phyloP scores from a whole-genome alignment of 2,888 invertebrate genomes.

The Mayetiola destructor region DNA sequence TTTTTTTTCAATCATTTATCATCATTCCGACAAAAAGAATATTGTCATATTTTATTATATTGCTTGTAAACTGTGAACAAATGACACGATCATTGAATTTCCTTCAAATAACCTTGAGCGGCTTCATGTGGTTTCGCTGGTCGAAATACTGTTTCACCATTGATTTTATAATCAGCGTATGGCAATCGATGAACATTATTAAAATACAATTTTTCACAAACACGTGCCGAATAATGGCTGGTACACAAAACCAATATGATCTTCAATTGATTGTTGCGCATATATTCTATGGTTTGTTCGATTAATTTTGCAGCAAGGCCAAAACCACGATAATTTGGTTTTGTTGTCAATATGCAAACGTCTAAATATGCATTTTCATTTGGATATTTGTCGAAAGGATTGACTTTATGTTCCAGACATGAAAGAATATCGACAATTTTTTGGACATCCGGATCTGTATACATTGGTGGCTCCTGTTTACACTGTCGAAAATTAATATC shows the following conservation, averaged over 20 bases:
- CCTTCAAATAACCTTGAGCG: constrained; percentile 43
- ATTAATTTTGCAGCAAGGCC: constrained; percentile 34
- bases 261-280: constrained; percentile 29
- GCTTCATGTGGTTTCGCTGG: constrained; percentile 50
- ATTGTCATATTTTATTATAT: too few relatives aligned
- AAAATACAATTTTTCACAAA: constrained; percentile 56
- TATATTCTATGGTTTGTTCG: constrained; percentile 29
- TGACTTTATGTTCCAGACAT: constrained; percentile 35
- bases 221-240: constrained; percentile 59
- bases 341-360: constrained; percentile 34
- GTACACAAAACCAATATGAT: constrained; percentile 58
- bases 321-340: constrained; percentile 31
- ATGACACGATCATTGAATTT: too few relatives aligned
- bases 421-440: constrained; percentile 39
- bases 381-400: constrained; percentile 36
- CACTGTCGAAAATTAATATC: too few relatives aligned
- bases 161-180: constrained; percentile 48
- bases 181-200: constrained; percentile 47
- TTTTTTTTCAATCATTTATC: too few relatives aligned
- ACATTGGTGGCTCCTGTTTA: constrained; percentile 29
- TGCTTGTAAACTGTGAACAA: too few relatives aligned
- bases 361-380: constrained; percentile 30
- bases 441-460: constrained; percentile 39
- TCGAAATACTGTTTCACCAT: constrained; percentile 47
- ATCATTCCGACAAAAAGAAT: too few relatives aligned